phyloP scores from a whole-genome alignment of 1,140 invertebrate species.

The Hermetia illucens region DNA sequence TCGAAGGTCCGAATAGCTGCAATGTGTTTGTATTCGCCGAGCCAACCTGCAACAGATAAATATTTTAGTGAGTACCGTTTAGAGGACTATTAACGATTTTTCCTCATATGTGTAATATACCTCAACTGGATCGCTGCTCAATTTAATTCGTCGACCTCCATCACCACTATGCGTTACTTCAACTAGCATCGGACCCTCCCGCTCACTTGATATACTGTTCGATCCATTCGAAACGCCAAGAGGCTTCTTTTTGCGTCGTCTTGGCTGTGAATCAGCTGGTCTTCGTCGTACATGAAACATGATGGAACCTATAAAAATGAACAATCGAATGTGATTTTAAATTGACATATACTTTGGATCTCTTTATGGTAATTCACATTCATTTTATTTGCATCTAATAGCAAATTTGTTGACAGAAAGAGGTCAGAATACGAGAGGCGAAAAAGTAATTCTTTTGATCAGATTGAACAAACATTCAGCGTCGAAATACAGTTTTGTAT shows the following conservation, averaged over 20 bases:
- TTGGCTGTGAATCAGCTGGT: conserved; percentile 75
- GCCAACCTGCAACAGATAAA: conserved; percentile 33
- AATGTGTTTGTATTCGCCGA: conserved; percentile 48
- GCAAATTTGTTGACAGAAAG: too few relatives aligned
- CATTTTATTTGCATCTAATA: too few relatives aligned
- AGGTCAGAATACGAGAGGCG: too few relatives aligned
- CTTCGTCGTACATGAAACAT: conserved; percentile 87
- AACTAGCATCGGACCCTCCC: conserved; percentile 37
- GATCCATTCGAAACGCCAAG: conserved; percentile 37
- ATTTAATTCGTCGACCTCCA: conserved; percentile 40
- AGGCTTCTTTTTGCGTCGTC: conserved; percentile 84
- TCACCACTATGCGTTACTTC: conserved; percentile 49
- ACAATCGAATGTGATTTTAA: conserved; percentile 3
- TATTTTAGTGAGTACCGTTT: neutral
- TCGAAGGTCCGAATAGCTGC: conserved; percentile 61
- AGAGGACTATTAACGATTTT: neutral
- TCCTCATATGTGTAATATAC: conserved; percentile 20
- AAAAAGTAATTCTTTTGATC: too few relatives aligned
- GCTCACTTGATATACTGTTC: conserved; percentile 30
- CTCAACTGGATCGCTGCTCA: conserved; percentile 45
- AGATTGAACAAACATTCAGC: too few relatives aligned
- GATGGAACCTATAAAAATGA: conserved; percentile 57
- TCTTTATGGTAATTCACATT: too few relatives aligned
- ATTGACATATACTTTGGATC: too few relatives aligned
- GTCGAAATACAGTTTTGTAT: too few relatives aligned